Conservation (phyloP, 1,140 invertebrate genomes). For the Propsilocerus akamusi region DNA sequence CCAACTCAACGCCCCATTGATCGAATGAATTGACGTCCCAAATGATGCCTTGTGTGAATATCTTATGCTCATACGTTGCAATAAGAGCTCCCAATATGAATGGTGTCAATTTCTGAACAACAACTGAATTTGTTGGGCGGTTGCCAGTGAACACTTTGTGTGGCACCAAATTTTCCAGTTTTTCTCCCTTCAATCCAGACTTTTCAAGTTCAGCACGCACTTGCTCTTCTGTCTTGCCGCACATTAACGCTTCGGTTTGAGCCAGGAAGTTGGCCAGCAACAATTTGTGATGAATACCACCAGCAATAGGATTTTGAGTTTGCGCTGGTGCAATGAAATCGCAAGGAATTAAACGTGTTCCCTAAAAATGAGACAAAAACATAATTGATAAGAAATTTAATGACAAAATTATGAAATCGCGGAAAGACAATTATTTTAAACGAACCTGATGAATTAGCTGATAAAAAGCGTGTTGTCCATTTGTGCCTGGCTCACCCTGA, state of each 20-base stretch:
- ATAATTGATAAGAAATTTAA: background rate
- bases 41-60: slow-evolving; percentile 94
- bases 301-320: slow-evolving; percentile 80
- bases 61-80: slow-evolving; percentile 96
- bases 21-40: slow-evolving; percentile 99
- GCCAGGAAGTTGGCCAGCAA: slow-evolving; percentile 94
- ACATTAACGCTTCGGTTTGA: slow-evolving; percentile 95
- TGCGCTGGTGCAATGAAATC: slow-evolving; percentile 92
- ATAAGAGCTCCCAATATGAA: slow-evolving; percentile 92
- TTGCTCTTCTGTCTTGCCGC: slow-evolving; percentile 65
- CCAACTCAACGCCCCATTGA: slow-evolving; percentile 99
- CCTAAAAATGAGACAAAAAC: slow-evolving; percentile 9
- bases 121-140: slow-evolving; percentile 90
- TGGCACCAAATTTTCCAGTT: slow-evolving; percentile 64
- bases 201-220: slow-evolving; percentile 56
- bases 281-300: slow-evolving; percentile 65
- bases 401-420: background rate
- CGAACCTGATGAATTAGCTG: slow-evolving; percentile 80
- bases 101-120: slow-evolving; percentile 85
- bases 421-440: slow-evolving; percentile 23
- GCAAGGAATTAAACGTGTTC: slow-evolving; percentile 67
- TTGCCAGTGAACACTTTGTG: slow-evolving; percentile 98
- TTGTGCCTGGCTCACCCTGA: slow-evolving; percentile 89
- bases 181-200: slow-evolving; percentile 46
- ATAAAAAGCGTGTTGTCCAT: slow-evolving; percentile 98